Percentiles rank a stretch among this genome's conserved stretches.
phyloP scores from a whole-genome alignment of 2,113 vertebrate species.

The Microtus pennsylvanicus region DNA sequence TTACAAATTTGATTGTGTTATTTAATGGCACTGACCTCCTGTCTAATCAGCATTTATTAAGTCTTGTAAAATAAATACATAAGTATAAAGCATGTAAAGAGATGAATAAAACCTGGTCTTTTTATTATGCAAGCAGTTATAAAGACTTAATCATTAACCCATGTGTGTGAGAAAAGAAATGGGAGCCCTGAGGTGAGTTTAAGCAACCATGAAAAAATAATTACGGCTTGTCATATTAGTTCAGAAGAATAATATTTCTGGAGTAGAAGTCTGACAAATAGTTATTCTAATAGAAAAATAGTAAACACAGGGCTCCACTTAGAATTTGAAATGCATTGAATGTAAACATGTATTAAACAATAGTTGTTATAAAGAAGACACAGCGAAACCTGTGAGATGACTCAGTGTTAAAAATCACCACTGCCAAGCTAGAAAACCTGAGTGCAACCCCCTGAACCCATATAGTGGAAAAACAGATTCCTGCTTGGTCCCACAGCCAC shows the following conservation, averaged over 20 bases:
- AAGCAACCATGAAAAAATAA: background rate
- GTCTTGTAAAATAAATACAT: background rate
- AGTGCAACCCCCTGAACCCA: too few species aligned
- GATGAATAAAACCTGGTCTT: background rate
- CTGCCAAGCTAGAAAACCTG: background rate
- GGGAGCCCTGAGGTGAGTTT: background rate
- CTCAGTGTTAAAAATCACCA: background rate
- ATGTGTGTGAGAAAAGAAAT: background rate
- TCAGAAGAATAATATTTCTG: background rate
- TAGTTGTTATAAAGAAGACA: background rate
- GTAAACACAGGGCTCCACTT: background rate
- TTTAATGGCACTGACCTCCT: background rate
- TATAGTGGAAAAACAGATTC: too few species aligned
- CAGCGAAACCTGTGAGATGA: too few species aligned
- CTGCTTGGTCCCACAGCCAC: too few species aligned
- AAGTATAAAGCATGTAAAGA: background rate
- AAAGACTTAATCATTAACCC: background rate
- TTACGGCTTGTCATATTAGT: background rate
- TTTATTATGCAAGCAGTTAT: background rate
- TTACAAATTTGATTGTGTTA: background rate
- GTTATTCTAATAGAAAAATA: background rate
- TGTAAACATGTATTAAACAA: background rate
- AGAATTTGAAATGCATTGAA: background rate
- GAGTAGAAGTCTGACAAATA: background rate
- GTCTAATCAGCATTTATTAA: background rate